Conservation (phyloP, 2,888 invertebrate species). For the Ptychoptera contaminata region DNA sequence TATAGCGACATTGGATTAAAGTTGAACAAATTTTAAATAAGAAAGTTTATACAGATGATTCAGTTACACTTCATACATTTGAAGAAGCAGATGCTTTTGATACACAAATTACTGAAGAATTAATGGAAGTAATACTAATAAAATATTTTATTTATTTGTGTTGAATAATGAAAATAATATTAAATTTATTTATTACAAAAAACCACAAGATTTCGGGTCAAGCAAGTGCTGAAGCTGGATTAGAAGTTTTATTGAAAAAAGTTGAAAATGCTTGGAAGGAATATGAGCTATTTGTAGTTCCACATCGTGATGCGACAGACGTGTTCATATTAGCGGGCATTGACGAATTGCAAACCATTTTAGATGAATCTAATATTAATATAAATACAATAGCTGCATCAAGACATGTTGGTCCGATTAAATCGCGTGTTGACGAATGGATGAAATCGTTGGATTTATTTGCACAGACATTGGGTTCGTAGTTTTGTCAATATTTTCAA, state of each 20-base stretch:
- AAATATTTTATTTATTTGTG: too few species aligned
- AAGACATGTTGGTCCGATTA: conserved; percentile 71
- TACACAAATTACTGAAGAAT: conserved; percentile 40
- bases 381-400: conserved; percentile 78
- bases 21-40: conserved; percentile 57
- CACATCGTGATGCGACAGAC: conserved; percentile 70
- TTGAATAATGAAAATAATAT: too few species aligned
- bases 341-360: conserved; percentile 65
- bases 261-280: conserved; percentile 74
- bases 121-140: conserved; percentile 42
- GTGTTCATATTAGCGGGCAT: conserved; percentile 68
- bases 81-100: conserved; percentile 61
- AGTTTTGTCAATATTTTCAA: conserved; percentile 1
- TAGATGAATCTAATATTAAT: conserved; percentile 78
- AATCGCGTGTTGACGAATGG: conserved; percentile 72
- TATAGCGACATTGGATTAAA: conserved; percentile 63
- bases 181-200: too few species aligned
- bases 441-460: conserved; percentile 59
- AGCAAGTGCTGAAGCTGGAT: conserved; percentile 73
- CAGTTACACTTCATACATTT: conserved; percentile 47
- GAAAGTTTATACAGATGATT: conserved; percentile 55
- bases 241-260: conserved; percentile 66
- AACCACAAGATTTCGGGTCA: conserved; percentile 62
- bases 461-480: conserved; percentile 56
- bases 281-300: conserved; percentile 57